Percentiles rank a stretch among this genome's conserved stretches.
Evolutionary conservation across 2,888 invertebrate species (phyloP).

Genomic region (Sclerodermus sp.): DNA sequence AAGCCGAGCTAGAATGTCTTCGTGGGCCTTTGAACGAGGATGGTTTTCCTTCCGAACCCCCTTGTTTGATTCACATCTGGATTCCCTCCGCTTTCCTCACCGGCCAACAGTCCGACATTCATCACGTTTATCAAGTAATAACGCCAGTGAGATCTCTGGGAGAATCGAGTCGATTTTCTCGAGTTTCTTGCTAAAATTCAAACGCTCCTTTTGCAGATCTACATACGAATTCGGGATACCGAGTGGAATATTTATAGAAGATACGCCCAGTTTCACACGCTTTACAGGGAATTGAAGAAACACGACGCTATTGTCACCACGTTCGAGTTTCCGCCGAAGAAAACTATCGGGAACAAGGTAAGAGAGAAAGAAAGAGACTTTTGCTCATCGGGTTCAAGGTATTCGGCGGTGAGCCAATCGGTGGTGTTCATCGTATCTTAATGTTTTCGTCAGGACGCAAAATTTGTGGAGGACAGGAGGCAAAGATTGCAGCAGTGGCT

Average conservation of each 20-base stretch:
- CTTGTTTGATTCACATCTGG: slow-evolving; percentile 76
- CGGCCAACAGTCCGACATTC: slow-evolving; percentile 72
- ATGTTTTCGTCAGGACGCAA: slow-evolving; percentile 65
- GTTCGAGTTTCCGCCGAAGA: slow-evolving; percentile 94
- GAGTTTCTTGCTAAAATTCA: too few relatives aligned
- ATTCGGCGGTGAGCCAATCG: too few relatives aligned
- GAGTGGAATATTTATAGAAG: slow-evolving; percentile 96
- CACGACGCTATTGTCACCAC: slow-evolving; percentile 76
- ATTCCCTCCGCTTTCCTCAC: slow-evolving; percentile 85
- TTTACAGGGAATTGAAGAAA: slow-evolving; percentile 83
- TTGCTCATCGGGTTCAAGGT: too few relatives aligned
- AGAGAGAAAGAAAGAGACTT: slow-evolving; percentile 10
- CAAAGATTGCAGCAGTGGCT: slow-evolving; percentile 85
- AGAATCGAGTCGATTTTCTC: too few relatives aligned
- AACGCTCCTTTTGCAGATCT: slow-evolving; percentile 63
- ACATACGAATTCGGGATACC: slow-evolving; percentile 78
- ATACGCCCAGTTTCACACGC: slow-evolving; percentile 87
- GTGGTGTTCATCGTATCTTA: too few relatives aligned
- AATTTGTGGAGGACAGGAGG: slow-evolving; percentile 85
- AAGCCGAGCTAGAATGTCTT: slow-evolving; percentile 67
- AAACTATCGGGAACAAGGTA: slow-evolving; percentile 90
- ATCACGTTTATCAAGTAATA: slow-evolving; percentile 86
- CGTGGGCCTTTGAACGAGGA: slow-evolving; percentile 66
- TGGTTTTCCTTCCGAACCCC: slow-evolving; percentile 51
- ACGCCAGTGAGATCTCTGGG: too few relatives aligned